Evolutionary conservation across 2,797 vertebrate genomes (phyloP).

Genomic region (Neosilurus hyrtlii): DNA sequence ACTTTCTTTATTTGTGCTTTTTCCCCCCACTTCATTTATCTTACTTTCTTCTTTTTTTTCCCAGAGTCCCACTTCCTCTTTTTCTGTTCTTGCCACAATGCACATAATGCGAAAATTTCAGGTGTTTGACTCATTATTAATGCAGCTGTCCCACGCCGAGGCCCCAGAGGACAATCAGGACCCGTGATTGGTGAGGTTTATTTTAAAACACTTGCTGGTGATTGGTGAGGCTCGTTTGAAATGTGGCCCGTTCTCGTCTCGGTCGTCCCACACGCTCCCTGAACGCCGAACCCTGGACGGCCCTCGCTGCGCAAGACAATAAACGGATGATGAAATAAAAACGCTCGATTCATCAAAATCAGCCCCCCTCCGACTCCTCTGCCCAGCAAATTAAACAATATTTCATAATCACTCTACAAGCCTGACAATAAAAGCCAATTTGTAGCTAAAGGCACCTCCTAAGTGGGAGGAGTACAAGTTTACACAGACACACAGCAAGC

Average conservation of each 20-base stretch:
- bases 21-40: neutral
- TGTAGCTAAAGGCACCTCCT: constrained; percentile 80
- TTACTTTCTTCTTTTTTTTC: neutral
- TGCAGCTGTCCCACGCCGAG: constrained; percentile 30
- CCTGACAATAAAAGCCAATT: constrained; percentile 84
- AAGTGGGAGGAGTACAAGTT: constrained; percentile 74
- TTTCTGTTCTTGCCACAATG: constrained; percentile 27
- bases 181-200: constrained; percentile 39
- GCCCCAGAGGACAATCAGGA: constrained; percentile 30
- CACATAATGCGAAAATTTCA: constrained; percentile 25
- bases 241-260: constrained; percentile 18
- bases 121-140: constrained; percentile 44
- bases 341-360: constrained; percentile 82
- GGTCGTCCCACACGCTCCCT: constrained; percentile 39
- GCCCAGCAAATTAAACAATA: constrained; percentile 87
- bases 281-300: constrained; percentile 35
- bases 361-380: constrained; percentile 70
- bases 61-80: constrained; percentile 25
- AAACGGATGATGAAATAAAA: constrained; percentile 83
- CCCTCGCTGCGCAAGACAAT: constrained; percentile 66
- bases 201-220: constrained; percentile 25
- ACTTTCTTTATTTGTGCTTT: constrained; percentile 2
- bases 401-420: constrained; percentile 88
- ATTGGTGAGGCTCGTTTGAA: constrained; percentile 17
- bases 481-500: constrained; percentile 59